A percentile compares a stretch with the other conserved stretches of the same genome.
Conservation (phyloP, 2,888 invertebrate genomes). For the Colletes collaris region DNA sequence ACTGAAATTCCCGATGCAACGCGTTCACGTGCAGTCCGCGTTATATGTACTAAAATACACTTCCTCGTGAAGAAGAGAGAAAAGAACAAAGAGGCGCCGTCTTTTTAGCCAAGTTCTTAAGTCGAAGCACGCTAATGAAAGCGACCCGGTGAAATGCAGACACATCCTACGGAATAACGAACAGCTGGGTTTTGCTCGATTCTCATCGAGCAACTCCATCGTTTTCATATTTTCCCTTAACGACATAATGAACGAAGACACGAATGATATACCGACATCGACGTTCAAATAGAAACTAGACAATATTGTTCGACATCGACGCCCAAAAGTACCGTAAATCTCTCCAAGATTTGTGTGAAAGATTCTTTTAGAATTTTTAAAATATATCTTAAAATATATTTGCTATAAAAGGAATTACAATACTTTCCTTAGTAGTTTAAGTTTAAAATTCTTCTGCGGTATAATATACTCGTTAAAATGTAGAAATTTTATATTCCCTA, state of each 20-base stretch:
- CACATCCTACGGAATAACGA: constrained; percentile 46
- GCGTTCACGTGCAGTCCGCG: not conserved
- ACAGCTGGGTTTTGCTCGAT: constrained; percentile 19
- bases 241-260: too few relatives aligned
- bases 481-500: not conserved
- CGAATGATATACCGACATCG: too few relatives aligned
- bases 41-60: constrained; percentile 20
- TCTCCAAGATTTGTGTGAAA: too few relatives aligned
- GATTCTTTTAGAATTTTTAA: too few relatives aligned
- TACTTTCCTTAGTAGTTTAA: too few relatives aligned
- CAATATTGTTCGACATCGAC: too few relatives aligned
- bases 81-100: not conserved
- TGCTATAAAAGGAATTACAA: too few relatives aligned
- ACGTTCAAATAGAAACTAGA: too few relatives aligned
- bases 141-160: constrained; percentile 40
- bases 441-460: too few relatives aligned
- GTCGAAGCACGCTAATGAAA: constrained; percentile 60
- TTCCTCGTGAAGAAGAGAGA: constrained; percentile 5
- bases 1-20: constrained; percentile 37
- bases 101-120: constrained; percentile 35
- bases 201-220: constrained; percentile 3
- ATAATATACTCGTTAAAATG: not conserved
- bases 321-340: too few relatives aligned
- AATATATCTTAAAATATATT: too few relatives aligned
- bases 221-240: constrained; percentile 24